These are phyloP conservation scores for Ctenomys sociabilis DNA, from an alignment of 2,113 vertebrate species.

Conservation along the genomic window DNA sequence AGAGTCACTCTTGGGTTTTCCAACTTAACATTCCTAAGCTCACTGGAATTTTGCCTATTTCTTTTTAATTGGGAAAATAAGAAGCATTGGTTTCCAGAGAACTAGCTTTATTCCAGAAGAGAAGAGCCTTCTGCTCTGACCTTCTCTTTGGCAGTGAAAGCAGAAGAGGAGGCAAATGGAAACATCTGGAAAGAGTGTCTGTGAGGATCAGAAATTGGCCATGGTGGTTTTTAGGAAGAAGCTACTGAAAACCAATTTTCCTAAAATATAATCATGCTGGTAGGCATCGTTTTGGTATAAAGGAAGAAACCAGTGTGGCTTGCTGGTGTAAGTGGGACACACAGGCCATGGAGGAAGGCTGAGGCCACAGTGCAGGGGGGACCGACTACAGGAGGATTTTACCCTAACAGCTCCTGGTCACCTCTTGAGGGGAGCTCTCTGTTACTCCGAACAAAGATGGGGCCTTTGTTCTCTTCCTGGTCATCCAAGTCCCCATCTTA, in stretches of 20 bases:
- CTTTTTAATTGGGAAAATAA: conserved; percentile 45
- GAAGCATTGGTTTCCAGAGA: background rate
- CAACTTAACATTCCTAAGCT: background rate
- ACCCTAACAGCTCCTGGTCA: background rate
- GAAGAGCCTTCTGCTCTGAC: background rate
- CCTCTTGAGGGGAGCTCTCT: background rate
- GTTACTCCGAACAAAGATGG: background rate
- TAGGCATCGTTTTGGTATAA: background rate
- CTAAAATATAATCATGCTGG: background rate
- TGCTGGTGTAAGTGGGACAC: too few species aligned
- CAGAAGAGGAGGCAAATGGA: background rate
- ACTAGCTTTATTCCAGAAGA: background rate
- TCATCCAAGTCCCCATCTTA: background rate
- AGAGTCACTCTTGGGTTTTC: background rate
- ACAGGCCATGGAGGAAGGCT: too few species aligned
- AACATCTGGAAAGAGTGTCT: conserved; percentile 45
- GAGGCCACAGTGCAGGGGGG: background rate
- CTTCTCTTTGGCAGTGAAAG: conserved; percentile 16
- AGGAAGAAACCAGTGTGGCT: background rate
- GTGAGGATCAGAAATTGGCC: conserved; percentile 47
- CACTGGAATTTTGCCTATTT: background rate
- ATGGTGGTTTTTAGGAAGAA: background rate
- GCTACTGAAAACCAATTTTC: conserved; percentile 47
- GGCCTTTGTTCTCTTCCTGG: background rate
- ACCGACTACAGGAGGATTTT: background rate